Conservation (phyloP, 2,888 invertebrate species). For the Cyclophora punctaria region DNA sequence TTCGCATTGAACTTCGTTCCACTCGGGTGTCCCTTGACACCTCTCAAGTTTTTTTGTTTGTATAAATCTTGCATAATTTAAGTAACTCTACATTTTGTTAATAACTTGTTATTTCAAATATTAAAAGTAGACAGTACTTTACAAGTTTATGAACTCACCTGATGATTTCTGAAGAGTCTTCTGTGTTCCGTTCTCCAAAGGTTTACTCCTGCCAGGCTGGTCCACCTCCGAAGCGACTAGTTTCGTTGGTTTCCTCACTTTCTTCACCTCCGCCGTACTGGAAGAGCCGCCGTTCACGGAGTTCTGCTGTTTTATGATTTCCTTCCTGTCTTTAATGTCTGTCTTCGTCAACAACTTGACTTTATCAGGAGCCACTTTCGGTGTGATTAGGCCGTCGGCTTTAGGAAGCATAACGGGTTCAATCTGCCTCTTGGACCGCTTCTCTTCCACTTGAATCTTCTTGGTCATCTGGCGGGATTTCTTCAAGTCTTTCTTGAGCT, state of each 20-base stretch:
- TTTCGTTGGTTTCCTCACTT: slow-evolving; percentile 49
- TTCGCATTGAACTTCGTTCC: no score
- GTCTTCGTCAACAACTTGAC: slow-evolving; percentile 56
- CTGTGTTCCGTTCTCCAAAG: slow-evolving; percentile 51
- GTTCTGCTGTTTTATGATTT: slow-evolving; percentile 54
- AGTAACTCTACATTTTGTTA: no score
- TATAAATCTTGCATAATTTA: no score
- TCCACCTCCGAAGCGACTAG: slow-evolving; percentile 45
- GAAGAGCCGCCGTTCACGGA: slow-evolving; percentile 41
- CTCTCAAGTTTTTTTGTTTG: no score
- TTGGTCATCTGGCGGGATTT: slow-evolving; percentile 47
- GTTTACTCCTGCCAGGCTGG: slow-evolving; percentile 34
- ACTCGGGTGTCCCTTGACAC: no score
- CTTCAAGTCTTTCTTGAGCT: slow-evolving; percentile 62
- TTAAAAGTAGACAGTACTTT: neutral
- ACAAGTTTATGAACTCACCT: slow-evolving; percentile 30
- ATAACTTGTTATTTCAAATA: neutral
- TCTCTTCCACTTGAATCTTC: slow-evolving; percentile 43
- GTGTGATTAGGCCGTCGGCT: slow-evolving; percentile 49
- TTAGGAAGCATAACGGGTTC: slow-evolving; percentile 58
- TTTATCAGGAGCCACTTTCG: slow-evolving; percentile 59
- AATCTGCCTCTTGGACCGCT: slow-evolving; percentile 40
- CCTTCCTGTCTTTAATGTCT: slow-evolving; percentile 58
- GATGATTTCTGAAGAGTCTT: slow-evolving; percentile 36
- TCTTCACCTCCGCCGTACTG: slow-evolving; percentile 43